Percentiles rank a stretch among this genome's conserved stretches.
Evolutionary conservation across 2,113 vertebrate species (phyloP).

Genomic region (Ginglymostoma cirratum): DNA sequence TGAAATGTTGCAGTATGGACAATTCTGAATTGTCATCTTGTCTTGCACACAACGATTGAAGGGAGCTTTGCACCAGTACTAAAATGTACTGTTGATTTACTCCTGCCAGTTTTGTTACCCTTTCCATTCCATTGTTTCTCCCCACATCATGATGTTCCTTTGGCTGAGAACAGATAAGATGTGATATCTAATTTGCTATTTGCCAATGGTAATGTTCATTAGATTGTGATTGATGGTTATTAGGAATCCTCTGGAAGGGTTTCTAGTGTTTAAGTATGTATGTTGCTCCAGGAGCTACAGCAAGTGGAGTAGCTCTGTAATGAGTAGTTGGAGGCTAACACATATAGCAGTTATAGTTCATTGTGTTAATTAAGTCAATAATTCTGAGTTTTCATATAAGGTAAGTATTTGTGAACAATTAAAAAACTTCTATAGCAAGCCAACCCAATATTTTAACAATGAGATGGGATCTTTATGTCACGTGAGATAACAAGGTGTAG

Average conservation of each 20-base stretch:
- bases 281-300: neutral
- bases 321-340: neutral
- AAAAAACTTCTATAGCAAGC: neutral
- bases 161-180: neutral
- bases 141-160: neutral
- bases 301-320: neutral
- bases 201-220: neutral
- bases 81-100: neutral
- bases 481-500: neutral
- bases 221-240: conserved; percentile 1
- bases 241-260: neutral
- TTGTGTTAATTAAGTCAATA: neutral
- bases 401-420: neutral
- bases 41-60: neutral
- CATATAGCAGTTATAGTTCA: neutral
- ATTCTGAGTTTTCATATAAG: neutral
- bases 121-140: neutral
- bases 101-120: neutral
- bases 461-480: neutral
- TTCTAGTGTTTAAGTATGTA: neutral
- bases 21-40: neutral
- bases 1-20: neutral
- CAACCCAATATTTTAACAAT: neutral
- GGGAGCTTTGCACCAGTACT: neutral
- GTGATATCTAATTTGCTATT: neutral